Conservation (phyloP, 2,888 invertebrate genomes). For the Melanotus villosus region DNA sequence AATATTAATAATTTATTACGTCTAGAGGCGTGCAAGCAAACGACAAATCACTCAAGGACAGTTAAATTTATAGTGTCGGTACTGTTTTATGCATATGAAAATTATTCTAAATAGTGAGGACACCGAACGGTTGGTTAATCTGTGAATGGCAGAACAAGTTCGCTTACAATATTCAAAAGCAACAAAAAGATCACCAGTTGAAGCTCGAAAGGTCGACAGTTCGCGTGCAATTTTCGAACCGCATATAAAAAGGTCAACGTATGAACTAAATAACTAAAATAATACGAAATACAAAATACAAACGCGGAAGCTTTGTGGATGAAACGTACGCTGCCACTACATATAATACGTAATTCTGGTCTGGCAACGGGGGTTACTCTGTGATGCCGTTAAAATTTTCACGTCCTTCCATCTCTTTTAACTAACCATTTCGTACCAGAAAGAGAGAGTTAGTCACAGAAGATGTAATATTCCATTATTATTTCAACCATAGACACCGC, state of each 20-base stretch:
- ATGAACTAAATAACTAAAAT: too few relatives aligned
- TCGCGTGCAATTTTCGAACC: background rate
- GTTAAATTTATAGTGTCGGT: slow-evolving; percentile 27
- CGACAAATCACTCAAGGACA: slow-evolving; percentile 55
- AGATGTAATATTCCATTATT: slow-evolving; percentile 10
- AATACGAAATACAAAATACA: too few relatives aligned
- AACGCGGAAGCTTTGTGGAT: slow-evolving; percentile 5
- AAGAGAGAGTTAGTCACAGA: background rate
- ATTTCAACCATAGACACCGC: slow-evolving; percentile 19
- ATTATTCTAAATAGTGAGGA: slow-evolving; percentile 31
- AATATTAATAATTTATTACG: slow-evolving; percentile 58
- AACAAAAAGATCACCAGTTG: slow-evolving; percentile 17
- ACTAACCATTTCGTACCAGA: background rate
- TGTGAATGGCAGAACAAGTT: slow-evolving; percentile 30
- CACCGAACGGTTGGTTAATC: slow-evolving; percentile 14
- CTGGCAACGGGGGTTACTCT: background rate
- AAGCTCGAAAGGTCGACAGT: background rate
- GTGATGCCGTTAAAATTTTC: slow-evolving; percentile 13
- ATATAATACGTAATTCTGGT: slow-evolving; percentile 11
- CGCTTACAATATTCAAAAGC: slow-evolving; percentile 14
- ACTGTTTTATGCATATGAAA: slow-evolving; percentile 34
- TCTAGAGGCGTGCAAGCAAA: slow-evolving; percentile 52
- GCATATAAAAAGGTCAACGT: too few relatives aligned
- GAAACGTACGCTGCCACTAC: background rate
- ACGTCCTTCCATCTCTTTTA: slow-evolving; percentile 11